phyloP scores from a whole-genome alignment of 2,797 vertebrate genomes.

The Orestias chungarensis region DNA sequence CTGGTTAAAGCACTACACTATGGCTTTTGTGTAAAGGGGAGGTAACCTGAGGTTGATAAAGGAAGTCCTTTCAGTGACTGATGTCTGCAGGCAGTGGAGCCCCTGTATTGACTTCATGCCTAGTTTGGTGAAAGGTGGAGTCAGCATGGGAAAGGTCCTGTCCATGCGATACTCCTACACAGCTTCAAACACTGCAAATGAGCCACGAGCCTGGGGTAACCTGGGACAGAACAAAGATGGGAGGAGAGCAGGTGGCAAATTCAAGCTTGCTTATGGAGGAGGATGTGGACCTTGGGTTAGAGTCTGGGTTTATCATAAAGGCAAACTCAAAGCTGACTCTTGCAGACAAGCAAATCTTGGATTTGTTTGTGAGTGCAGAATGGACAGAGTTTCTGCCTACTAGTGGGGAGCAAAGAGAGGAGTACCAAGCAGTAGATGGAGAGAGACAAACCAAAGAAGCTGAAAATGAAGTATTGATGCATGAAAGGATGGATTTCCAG shows the following conservation, averaged over 20 bases:
- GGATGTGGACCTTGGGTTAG: constrained; percentile 44
- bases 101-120: constrained; percentile 56
- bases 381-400: not conserved
- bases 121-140: constrained; percentile 29
- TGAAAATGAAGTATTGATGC: not conserved
- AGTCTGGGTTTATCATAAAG: constrained; percentile 47
- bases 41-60: constrained; percentile 71
- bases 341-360: constrained; percentile 16
- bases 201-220: constrained; percentile 22
- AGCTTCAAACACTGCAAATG: constrained; percentile 34
- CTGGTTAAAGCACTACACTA: constrained; percentile 61
- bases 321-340: constrained; percentile 23
- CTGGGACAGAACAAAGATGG: constrained; percentile 42
- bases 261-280: constrained; percentile 37
- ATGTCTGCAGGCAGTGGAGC: constrained; percentile 51
- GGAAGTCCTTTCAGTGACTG: constrained; percentile 63
- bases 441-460: constrained; percentile 9
- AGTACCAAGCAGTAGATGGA: constrained; percentile 9
- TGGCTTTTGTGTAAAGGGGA: constrained; percentile 70
- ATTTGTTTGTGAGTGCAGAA: constrained; percentile 18
- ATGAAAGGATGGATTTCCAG: constrained; percentile 5
- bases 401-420: constrained; percentile 1
- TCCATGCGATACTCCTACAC: constrained; percentile 19
- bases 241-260: constrained; percentile 44
- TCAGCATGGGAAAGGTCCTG: constrained; percentile 33